Percentiles rank a stretch among this genome's conserved stretches.
Conservation (phyloP, 2,113 vertebrate genomes). For the Bubo scandiacus region DNA sequence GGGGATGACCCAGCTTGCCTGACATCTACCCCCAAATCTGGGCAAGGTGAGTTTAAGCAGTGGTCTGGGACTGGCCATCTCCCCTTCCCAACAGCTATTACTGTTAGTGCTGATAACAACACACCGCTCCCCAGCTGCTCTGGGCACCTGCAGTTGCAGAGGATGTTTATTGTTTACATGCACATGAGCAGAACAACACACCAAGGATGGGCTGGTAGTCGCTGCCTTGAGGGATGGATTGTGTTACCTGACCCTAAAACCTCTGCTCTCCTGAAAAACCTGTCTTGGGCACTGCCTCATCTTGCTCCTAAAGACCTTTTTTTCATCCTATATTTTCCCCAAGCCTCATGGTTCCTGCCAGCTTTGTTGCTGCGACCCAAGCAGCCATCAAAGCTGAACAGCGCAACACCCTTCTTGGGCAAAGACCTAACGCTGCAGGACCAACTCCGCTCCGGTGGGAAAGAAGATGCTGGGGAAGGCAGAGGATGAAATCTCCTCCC, state of each 20-base stretch:
- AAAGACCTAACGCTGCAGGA: background rate
- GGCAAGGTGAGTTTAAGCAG: background rate
- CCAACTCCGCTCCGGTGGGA: background rate
- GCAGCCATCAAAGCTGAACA: background rate
- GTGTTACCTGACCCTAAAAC: background rate
- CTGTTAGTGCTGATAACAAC: background rate
- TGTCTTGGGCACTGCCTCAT: background rate
- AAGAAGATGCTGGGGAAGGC: background rate
- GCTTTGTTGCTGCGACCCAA: background rate
- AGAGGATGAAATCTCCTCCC: background rate
- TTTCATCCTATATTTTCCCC: background rate
- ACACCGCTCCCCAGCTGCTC: background rate
- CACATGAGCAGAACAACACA: background rate
- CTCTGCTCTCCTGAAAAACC: background rate
- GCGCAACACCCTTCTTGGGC: background rate
- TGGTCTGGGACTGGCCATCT: rapidly evolving
- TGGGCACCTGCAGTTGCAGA: background rate
- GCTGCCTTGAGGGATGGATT: background rate
- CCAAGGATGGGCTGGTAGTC: background rate
- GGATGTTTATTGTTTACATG: background rate
- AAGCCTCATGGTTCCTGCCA: background rate
- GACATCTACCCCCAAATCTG: background rate
- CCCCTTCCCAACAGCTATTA: background rate
- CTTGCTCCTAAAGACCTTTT: background rate
- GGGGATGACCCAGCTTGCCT: rapidly evolving